Evolutionary conservation across 2,888 invertebrate genomes (phyloP).

Genomic region (Gibbula magus): DNA sequence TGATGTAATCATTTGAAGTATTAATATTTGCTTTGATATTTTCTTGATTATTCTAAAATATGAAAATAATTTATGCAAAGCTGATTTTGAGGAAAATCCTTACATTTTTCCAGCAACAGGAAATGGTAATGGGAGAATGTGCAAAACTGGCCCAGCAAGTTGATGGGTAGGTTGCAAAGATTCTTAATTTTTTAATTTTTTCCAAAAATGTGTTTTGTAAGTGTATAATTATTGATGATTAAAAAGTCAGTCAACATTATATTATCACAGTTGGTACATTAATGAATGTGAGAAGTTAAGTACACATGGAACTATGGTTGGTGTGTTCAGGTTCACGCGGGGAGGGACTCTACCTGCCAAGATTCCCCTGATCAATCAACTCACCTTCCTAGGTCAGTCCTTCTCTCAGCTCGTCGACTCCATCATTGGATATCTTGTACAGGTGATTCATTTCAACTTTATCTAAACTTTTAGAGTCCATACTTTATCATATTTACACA

Average conservation of each 20-base stretch:
- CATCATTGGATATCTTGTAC: conserved; percentile 75
- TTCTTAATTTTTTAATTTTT: background rate
- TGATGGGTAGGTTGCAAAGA: conserved; percentile 57
- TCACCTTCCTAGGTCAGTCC: conserved; percentile 70
- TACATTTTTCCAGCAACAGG: conserved; percentile 66
- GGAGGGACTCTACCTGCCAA: conserved; percentile 34
- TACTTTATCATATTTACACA: no score
- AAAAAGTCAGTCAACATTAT: no score
- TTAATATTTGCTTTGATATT: no score
- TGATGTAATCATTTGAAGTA: no score
- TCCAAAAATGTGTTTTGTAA: background rate
- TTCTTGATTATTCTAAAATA: no score
- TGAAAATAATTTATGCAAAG: no score
- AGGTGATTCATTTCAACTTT: conserved; percentile 69
- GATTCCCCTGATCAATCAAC: conserved; percentile 65
- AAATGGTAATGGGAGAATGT: conserved; percentile 71
- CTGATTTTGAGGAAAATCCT: background rate
- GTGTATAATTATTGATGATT: no score
- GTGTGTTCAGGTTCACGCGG: background rate
- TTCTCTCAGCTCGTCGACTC: conserved; percentile 70
- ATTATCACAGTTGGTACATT: no score
- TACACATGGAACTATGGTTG: background rate
- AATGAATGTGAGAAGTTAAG: no score
- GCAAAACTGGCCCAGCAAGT: conserved; percentile 70
- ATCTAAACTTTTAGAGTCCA: no score